Evolutionary conservation across 2,113 vertebrate species (phyloP).

Genomic region (Cettia cetti): DNA sequence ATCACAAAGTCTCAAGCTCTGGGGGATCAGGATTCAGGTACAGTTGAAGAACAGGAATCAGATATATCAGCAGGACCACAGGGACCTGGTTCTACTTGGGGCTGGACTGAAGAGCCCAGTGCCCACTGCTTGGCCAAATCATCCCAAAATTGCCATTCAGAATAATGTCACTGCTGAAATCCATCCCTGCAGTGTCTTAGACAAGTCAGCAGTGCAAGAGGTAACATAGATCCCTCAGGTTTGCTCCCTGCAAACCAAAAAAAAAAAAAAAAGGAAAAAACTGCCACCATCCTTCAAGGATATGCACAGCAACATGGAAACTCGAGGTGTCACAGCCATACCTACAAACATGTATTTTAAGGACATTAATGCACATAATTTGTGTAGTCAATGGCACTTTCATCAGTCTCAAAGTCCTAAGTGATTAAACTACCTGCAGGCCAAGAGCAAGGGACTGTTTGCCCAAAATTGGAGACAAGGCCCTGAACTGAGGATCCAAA

Average conservation of each 20-base stretch:
- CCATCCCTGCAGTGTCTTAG: background rate
- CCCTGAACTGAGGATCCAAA: background rate
- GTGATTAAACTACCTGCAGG: background rate
- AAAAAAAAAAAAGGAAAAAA: rapidly evolving
- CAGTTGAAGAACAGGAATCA: background rate
- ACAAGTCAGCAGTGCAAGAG: background rate
- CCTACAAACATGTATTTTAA: background rate
- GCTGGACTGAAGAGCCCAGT: background rate
- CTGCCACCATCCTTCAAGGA: background rate
- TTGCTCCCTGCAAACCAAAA: background rate
- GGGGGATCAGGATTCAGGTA: background rate
- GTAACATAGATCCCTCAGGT: background rate
- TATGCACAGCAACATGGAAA: background rate
- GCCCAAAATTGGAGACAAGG: background rate
- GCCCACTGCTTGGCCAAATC: background rate
- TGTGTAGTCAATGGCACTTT: background rate
- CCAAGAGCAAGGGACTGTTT: background rate
- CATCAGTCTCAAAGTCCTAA: background rate
- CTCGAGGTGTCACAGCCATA: rapidly evolving
- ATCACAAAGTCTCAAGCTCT: background rate
- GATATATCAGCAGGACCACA: background rate
- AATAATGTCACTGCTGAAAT: background rate
- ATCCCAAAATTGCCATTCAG: background rate
- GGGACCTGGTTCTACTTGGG: background rate
- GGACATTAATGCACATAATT: background rate